Percentiles rank a stretch among this genome's conserved stretches.
Evolutionary conservation across 2,113 vertebrate genomes (phyloP).

Genomic region (Ranitomeya variabilis): DNA sequence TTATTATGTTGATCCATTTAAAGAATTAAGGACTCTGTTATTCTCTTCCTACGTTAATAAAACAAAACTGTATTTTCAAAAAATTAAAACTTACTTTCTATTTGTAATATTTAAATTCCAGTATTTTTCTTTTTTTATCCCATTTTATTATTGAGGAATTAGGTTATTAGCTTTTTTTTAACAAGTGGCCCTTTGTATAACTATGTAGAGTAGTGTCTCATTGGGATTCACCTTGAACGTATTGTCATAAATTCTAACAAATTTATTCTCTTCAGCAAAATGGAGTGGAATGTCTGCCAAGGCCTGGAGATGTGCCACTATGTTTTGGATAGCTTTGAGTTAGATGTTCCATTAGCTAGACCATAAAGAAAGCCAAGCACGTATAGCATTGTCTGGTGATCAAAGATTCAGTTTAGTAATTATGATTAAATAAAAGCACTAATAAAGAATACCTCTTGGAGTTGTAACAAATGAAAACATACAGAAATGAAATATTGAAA

Average conservation of each 20-base stretch:
- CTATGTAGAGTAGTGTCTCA: not conserved
- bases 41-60: not conserved
- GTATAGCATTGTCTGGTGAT: not conserved
- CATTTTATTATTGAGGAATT: not conserved
- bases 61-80: not conserved
- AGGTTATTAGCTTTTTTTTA: not conserved
- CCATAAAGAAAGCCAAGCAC: not conserved
- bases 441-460: not conserved
- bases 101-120: not conserved
- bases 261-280: conserved; percentile 16
- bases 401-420: not conserved
- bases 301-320: not conserved
- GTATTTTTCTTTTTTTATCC: not conserved
- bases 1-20: not conserved
- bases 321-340: conserved; percentile 16
- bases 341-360: not conserved
- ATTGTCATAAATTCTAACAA: conserved; percentile 4
- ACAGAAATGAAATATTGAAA: not conserved
- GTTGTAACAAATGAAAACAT: not conserved
- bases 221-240: not conserved
- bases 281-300: not conserved
- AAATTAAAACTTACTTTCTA: not conserved
- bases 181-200: not conserved
- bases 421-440: not conserved
- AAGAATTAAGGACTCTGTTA: not conserved